Base-by-base conservation (phyloP, 2,888 invertebrate genomes). In the Osmoderma eremita region DNA sequence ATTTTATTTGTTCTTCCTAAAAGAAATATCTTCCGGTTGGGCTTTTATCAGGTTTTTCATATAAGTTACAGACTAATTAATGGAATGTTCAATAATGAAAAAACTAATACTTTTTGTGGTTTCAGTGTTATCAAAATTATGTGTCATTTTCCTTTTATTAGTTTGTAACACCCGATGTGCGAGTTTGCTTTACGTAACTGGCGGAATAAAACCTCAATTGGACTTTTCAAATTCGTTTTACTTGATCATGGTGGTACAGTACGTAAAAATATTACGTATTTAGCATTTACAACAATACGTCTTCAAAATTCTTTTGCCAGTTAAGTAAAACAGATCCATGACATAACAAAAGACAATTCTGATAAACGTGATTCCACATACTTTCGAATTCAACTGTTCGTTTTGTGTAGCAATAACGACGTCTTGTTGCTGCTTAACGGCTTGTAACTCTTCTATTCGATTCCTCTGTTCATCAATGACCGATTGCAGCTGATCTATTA, bases 401-500 rank as follows among this genome's bases (percentile, higher is more conserved):
- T 54, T 68, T 69, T 73, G 74, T 12, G 62, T 45, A 15, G 65
- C 45, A 10, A 75, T 54, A 4, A 72, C 63, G 8, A 38, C 39
- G 18, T 74, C 72, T 63, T 74, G 74, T 49, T 72, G 67, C 18
- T 69, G 63, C 30, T 63, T 70, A 10, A 69, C 39, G 2, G 51
- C 20, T 22, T 69, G 51, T 30, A 74, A 38, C 30, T 70, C 70
- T 17, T 65, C 65, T 12, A 73, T 69, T 17, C 68, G 50, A 20
- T 51, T 48, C 64, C 68, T 72, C 22, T 74, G 73, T 4, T 56
- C 53, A 17, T 65, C 64, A 22, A 73, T 67, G 6, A 68, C 65
- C 17, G 64, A 49, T 4, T 69, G 63, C 24, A 74, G 38, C 50
- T 70, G 65, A 6, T 72, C 68, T 8, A 73, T 66, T 15, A 73